Conservation (phyloP, 2,888 invertebrate species). For the Octonoba sinensis region DNA sequence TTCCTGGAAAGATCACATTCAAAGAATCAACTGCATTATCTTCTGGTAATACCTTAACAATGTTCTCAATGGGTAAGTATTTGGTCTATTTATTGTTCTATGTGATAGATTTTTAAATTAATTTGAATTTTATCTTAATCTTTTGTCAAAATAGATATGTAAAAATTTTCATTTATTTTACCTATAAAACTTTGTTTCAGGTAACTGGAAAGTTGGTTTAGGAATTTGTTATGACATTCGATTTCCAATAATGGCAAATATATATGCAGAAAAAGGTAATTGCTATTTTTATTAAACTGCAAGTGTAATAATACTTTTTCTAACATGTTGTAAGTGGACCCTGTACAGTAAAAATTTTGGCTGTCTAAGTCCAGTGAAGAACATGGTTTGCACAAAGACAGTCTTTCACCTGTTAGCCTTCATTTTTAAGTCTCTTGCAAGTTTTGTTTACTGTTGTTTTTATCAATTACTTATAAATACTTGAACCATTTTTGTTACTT, state of each 20-base stretch:
- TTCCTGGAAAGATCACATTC: slow-evolving; percentile 92
- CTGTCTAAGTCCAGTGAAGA: too few relatives aligned
- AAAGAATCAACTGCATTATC: slow-evolving; percentile 89
- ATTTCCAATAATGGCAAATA: slow-evolving; percentile 86
- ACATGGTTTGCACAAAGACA: too few relatives aligned
- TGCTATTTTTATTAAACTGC: background rate
- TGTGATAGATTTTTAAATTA: background rate
- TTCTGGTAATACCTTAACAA: slow-evolving; percentile 81
- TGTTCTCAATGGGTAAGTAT: slow-evolving; percentile 77
- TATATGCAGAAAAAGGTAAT: slow-evolving; percentile 74
- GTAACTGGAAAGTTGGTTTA: slow-evolving; percentile 83
- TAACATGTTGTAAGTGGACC: too few relatives aligned
- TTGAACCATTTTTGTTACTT: too few relatives aligned
- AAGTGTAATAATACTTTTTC: too few relatives aligned
- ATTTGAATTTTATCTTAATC: background rate
- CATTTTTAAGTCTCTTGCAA: too few relatives aligned
- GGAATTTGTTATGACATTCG: slow-evolving; percentile 96
- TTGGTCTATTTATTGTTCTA: too few relatives aligned
- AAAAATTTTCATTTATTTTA: slow-evolving; percentile 16
- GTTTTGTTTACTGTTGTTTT: too few relatives aligned
- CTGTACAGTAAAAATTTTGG: too few relatives aligned
- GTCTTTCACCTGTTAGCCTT: too few relatives aligned
- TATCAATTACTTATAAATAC: too few relatives aligned
- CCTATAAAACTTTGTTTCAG: slow-evolving; percentile 64
- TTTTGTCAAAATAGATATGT: background rate